phyloP scores from a whole-genome alignment of 2,113 vertebrate genomes.

The Gallinago paraguaiae region DNA sequence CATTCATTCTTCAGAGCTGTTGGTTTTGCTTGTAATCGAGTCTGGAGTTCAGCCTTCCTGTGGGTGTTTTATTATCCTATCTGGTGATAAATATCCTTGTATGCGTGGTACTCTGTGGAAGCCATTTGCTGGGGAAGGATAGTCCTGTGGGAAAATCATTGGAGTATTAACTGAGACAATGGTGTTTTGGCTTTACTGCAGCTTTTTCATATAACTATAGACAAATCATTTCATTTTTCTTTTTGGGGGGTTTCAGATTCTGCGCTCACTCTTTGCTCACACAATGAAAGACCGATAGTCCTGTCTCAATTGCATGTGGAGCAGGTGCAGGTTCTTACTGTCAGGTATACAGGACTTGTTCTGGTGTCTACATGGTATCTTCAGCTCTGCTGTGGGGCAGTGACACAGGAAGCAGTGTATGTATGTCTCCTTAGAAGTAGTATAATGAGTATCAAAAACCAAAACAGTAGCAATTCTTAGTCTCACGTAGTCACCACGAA shows the following conservation, averaged over 20 bases:
- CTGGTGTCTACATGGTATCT: not conserved
- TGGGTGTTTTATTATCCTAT: not conserved
- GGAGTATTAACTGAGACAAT: not conserved
- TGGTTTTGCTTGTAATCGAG: not conserved
- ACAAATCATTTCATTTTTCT: not conserved
- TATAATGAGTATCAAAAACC: not conserved
- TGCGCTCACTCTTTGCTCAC: not conserved
- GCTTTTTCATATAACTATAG: not conserved
- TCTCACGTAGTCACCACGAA: not conserved
- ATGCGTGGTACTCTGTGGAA: not conserved
- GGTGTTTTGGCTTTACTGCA: not conserved
- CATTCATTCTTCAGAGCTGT: not conserved
- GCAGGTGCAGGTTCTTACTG: not conserved
- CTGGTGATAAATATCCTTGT: not conserved
- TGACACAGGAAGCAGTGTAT: not conserved
- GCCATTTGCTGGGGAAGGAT: not conserved
- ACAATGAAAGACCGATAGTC: not conserved
- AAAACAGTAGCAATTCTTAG: not conserved
- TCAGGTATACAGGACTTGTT: not conserved
- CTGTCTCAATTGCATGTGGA: not conserved
- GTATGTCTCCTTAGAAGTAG: fast-evolving
- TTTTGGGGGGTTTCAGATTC: not conserved
- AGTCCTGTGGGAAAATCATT: not conserved
- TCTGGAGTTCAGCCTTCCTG: not conserved
- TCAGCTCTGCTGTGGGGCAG: not conserved